These are phyloP conservation scores for Galaxias olidus DNA, from an alignment of 2,797 vertebrate species.

Conservation along the genomic window DNA sequence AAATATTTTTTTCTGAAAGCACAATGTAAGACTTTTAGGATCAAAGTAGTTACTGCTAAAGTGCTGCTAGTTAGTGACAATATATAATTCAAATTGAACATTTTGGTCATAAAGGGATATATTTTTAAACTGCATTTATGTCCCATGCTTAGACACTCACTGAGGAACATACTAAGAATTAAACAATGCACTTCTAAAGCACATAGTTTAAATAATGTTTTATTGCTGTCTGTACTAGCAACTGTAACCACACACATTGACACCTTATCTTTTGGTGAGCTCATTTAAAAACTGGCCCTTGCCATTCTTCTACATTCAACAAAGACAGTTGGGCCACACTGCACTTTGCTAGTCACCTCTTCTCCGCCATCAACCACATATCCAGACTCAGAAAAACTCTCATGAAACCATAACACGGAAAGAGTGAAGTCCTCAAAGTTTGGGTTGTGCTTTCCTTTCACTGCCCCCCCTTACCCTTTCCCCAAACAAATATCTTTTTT, in stretches of 20 bases:
- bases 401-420: too few species aligned
- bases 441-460: constrained; percentile 81
- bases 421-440: constrained; percentile 81
- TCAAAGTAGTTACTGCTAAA: constrained; percentile 38
- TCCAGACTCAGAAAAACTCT: too few species aligned
- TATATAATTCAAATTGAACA: neutral
- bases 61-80: constrained; percentile 7
- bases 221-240: too few species aligned
- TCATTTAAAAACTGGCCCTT: too few species aligned
- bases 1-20: constrained; percentile 67
- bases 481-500: constrained; percentile 42
- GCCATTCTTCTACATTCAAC: neutral
- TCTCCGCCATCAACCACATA: neutral
- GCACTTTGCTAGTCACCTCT: neutral
- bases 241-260: neutral
- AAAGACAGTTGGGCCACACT: neutral
- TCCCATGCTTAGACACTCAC: neutral
- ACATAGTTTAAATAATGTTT: too few species aligned
- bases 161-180: neutral
- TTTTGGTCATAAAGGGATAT: too few species aligned
- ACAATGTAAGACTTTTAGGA: constrained; percentile 81
- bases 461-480: constrained; percentile 43
- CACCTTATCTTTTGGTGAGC: too few species aligned
- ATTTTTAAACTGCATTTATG: too few species aligned
- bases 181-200: neutral